Conservation (phyloP, 1,140 invertebrate genomes). For the Sycobia sp. region DNA sequence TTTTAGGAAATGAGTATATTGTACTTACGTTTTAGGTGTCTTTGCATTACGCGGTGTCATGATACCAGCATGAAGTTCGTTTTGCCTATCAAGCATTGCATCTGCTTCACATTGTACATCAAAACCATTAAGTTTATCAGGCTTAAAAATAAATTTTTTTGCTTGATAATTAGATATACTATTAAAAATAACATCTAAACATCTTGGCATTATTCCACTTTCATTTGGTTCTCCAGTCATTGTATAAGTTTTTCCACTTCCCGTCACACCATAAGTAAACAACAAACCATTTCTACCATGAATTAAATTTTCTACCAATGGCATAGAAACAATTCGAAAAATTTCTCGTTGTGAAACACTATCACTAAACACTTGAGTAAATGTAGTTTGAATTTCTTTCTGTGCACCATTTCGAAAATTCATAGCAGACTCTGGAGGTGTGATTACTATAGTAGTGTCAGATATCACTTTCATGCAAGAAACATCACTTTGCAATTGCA, state of each 20-base stretch:
- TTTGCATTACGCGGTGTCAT: constrained; percentile 52
- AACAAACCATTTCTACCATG: constrained; percentile 86
- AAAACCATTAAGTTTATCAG: constrained; percentile 92
- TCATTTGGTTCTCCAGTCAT: constrained; percentile 84
- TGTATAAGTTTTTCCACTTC: constrained; percentile 95
- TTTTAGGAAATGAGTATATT: too few species aligned
- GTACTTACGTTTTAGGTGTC: constrained; percentile 47
- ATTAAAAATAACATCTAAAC: constrained; percentile 91
- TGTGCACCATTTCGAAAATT: constrained; percentile 67
- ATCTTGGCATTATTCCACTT: constrained; percentile 85
- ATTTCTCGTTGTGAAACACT: constrained; percentile 79
- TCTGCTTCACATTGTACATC: constrained; percentile 87
- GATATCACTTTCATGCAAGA: constrained; percentile 77
- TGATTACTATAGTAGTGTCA: constrained; percentile 71
- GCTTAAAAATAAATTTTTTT: constrained; percentile 86
- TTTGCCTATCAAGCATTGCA: constrained; percentile 80
- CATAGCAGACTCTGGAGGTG: constrained; percentile 68
- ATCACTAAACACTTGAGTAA: constrained; percentile 85
- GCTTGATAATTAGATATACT: constrained; percentile 80
- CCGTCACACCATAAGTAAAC: constrained; percentile 96
- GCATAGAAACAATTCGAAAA: constrained; percentile 84
- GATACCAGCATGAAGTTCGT: constrained; percentile 54
- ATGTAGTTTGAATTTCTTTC: constrained; percentile 78
- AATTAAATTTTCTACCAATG: constrained; percentile 81
- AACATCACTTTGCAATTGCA: constrained; percentile 69